Evolutionary conservation across 2,113 vertebrate species (phyloP).

Genomic region (Notarius quadriscutis): DNA sequence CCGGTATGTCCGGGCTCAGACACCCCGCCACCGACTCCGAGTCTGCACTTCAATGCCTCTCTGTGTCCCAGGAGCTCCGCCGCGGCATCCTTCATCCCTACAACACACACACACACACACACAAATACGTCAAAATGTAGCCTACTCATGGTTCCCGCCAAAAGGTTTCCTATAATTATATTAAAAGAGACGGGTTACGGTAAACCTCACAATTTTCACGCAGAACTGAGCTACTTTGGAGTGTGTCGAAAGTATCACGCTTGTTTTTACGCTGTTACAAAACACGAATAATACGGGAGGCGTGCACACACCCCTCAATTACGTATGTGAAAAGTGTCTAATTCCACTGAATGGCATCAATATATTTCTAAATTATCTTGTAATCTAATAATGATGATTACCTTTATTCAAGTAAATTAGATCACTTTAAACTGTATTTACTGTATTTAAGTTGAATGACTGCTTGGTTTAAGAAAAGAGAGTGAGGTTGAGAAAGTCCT

Average conservation of each 20-base stretch:
- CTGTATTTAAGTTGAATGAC: constrained; percentile 85
- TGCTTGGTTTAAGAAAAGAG: constrained; percentile 69
- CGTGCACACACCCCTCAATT: constrained; percentile 49
- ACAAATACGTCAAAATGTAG: not conserved
- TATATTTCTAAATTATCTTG: constrained; percentile 85
- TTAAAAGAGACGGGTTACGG: not conserved
- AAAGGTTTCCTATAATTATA: not conserved
- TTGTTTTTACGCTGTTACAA: not conserved
- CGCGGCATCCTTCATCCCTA: constrained; percentile 96
- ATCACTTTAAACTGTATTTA: constrained; percentile 87
- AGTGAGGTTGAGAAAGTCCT: constrained; percentile 59
- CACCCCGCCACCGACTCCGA: constrained; percentile 72
- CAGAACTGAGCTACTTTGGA: not conserved
- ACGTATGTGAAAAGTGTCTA: constrained; percentile 61
- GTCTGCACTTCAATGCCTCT: constrained; percentile 93
- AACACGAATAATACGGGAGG: not conserved
- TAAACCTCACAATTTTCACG: not conserved
- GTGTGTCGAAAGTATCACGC: not conserved
- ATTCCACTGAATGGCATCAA: constrained; percentile 64
- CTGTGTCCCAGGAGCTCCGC: constrained; percentile 93
- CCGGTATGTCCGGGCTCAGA: constrained; percentile 88
- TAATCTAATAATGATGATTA: constrained; percentile 91
- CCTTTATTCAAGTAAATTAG: constrained; percentile 90
- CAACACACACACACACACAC: constrained; percentile 51
- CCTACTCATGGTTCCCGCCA: not conserved